A percentile compares a stretch with the other conserved stretches of the same genome.
Evolutionary conservation across 2,797 vertebrate genomes (phyloP).

Genomic region (Crypturellus tataupa): DNA sequence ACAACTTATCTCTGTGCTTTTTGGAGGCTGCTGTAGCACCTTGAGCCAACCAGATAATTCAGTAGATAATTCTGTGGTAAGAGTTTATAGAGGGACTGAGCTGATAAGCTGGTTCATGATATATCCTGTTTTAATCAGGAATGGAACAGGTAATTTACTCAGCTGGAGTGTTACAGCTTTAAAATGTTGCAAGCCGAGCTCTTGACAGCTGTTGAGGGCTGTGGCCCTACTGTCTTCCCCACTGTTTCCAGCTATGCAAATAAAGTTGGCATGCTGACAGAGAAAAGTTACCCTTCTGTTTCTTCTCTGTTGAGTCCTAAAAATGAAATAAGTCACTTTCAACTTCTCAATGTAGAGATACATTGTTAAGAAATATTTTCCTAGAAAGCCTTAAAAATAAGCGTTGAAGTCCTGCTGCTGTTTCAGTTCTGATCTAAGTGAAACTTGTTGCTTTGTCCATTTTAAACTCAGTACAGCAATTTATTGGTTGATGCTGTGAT

Average conservation of each 20-base stretch:
- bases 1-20: neutral
- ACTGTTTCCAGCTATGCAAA: neutral
- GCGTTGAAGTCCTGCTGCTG: neutral
- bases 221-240: neutral
- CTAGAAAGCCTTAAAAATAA: neutral
- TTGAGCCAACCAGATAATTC: neutral
- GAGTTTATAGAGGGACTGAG: neutral
- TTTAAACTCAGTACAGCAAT: neutral
- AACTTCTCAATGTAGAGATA: neutral
- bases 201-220: neutral
- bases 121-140: fast-evolving
- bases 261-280: neutral
- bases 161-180: neutral
- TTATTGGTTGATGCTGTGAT: neutral
- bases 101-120: neutral
- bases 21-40: neutral
- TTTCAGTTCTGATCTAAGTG: neutral
- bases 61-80: neutral
- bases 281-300: neutral
- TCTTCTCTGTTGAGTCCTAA: neutral
- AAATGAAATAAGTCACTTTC: neutral
- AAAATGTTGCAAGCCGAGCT: neutral
- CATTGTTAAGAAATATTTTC: neutral
- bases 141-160: neutral
- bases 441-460: neutral